These are phyloP conservation scores for Patiria miniata DNA, from an alignment of 35 echinoderm and acorn worm genomes.

Conservation along the genomic window DNA sequence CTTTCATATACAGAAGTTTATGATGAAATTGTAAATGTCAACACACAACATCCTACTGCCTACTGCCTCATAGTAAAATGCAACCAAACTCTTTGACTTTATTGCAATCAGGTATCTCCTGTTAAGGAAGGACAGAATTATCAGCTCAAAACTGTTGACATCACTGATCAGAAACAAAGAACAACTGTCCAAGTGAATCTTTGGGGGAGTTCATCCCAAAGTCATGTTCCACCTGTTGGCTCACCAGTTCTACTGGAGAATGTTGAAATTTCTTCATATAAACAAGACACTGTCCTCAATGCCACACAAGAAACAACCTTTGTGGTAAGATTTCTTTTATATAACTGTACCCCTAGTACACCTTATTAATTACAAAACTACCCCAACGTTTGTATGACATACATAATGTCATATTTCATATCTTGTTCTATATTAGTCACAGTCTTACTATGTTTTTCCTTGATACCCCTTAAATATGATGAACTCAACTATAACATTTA, in stretches of 20 bases:
- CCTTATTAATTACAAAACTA: neutral
- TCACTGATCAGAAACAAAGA: neutral
- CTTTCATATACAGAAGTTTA: neutral
- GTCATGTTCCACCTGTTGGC: neutral
- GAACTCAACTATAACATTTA: neutral
- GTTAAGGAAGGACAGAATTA: neutral
- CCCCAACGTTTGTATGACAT: too few relatives aligned
- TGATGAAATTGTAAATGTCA: neutral
- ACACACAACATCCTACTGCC: neutral
- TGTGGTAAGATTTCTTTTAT: neutral
- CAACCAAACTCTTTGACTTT: neutral
- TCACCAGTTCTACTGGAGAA: neutral
- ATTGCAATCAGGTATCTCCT: constrained; percentile 6
- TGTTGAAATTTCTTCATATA: neutral
- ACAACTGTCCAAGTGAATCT: neutral
- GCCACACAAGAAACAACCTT: neutral
- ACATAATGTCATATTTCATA: too few relatives aligned
- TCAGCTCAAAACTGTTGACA: neutral
- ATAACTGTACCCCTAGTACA: neutral
- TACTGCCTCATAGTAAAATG: neutral
- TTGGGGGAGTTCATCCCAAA: neutral
- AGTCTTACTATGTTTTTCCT: neutral
- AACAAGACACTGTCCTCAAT: neutral
- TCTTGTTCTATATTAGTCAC: neutral
- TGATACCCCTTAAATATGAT: neutral